Percentiles rank a stretch among this genome's conserved stretches.
Evolutionary conservation across 2,797 vertebrate genomes (phyloP).

Genomic region (Mergus octosetaceus): DNA sequence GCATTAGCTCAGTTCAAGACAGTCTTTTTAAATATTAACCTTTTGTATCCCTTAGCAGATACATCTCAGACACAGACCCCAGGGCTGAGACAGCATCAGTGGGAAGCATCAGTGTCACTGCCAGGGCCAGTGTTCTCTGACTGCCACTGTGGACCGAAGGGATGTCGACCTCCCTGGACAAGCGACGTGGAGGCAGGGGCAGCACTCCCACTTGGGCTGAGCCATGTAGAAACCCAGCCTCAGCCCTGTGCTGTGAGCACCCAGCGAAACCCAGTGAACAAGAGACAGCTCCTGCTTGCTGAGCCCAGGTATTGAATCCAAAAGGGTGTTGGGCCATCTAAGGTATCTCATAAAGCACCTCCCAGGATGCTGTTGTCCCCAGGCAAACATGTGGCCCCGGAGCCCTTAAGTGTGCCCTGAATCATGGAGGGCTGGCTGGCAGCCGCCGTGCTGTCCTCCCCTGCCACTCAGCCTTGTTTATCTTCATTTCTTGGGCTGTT

Average conservation of each 20-base stretch:
- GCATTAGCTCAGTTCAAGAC: background rate
- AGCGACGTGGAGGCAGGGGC: accelerated
- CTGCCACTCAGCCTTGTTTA: background rate
- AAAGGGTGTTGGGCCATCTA: background rate
- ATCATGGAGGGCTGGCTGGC: background rate
- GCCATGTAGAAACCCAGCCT: background rate
- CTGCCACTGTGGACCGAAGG: accelerated
- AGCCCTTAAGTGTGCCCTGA: background rate
- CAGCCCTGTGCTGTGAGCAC: background rate
- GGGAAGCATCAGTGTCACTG: accelerated
- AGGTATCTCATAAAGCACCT: accelerated
- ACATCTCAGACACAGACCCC: background rate
- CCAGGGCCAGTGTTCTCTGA: background rate
- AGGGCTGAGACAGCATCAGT: accelerated
- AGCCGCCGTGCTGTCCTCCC: background rate
- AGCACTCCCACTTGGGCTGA: background rate
- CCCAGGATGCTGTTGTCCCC: accelerated
- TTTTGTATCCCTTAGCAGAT: background rate
- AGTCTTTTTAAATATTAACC: slow-evolving; percentile 14
- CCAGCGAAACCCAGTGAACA: background rate
- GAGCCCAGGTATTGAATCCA: background rate
- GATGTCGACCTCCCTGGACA: background rate
- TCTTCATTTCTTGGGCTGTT: background rate
- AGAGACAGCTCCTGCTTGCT: background rate
- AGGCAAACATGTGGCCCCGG: background rate